Conservation (phyloP, 2,113 vertebrate genomes). For the Ictalurus furcatus region DNA sequence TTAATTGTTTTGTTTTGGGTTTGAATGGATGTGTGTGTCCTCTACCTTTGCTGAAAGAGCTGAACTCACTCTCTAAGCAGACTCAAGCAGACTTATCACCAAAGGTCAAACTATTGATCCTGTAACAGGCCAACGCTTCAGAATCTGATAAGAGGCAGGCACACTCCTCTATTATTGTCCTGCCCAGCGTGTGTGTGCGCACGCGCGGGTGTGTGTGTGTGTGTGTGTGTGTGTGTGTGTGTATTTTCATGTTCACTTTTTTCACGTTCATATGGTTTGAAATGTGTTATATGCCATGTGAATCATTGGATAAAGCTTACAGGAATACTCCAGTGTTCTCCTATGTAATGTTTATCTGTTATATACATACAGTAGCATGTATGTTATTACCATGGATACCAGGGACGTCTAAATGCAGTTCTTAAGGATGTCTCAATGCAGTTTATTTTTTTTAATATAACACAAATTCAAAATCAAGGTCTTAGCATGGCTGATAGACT, state of each 20-base stretch:
- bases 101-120: slow-evolving; percentile 46
- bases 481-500: not conserved
- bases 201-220: not conserved
- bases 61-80: not conserved
- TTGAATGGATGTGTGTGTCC: not conserved
- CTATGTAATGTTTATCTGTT: not conserved
- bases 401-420: not conserved
- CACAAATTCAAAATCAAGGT: not conserved
- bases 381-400: not conserved
- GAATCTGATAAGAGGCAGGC: not conserved
- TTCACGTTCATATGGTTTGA: too few relatives aligned
- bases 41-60: not conserved
- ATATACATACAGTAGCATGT: not conserved
- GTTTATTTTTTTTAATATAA: not conserved
- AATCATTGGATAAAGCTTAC: too few relatives aligned
- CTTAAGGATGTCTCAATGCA: not conserved
- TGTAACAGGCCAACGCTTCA: slow-evolving; percentile 14
- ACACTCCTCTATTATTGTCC: slow-evolving; percentile 20
- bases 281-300: too few relatives aligned
- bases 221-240: too few relatives aligned
- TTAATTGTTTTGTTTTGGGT: not conserved
- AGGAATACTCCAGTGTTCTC: not conserved
- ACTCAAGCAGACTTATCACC: not conserved
- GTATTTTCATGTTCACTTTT: too few relatives aligned
- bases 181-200: not conserved